Base-by-base conservation (phyloP, 2,113 vertebrate species). In the Athene cunicularia region DNA sequence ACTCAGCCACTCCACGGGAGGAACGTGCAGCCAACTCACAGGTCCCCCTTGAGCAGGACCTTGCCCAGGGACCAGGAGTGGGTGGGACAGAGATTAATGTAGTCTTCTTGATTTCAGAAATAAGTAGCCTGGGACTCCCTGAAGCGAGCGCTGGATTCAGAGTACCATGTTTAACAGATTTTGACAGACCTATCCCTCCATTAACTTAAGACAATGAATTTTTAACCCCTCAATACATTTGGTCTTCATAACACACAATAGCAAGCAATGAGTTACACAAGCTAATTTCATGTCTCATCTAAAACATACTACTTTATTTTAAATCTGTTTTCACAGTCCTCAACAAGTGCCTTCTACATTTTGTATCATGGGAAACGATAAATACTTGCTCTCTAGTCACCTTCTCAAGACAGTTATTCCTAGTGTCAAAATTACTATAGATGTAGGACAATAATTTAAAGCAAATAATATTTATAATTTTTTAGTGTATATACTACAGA, bases 1-100 rank as follows among this genome's bases (percentile, higher is more conserved):
- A 37, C 75, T 58, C 82, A 26, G 63, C 21, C 52, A 67, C 32
- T 4, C 7, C 0, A 0, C 30, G 7, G 55, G 15, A 59, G 39
- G 58, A 73, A 41, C 0, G 0, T 9, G 33, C 55, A 35, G 50
- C 58, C 1, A 0, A 15, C 15, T 8, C 2, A 0, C 2, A 13
- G 45, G 22, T 64, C 19, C 22, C 27, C 53, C 22, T 4, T 2
- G 41, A 45, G 74, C 88, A 52, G 70, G 63, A 35, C 68, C 33
- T 35, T 18, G 26, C n/a, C 26, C 28, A 18, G 49, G 21, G 64
- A 59, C 2, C 17, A 17, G 24, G 2, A 47, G 56, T 1, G 2
- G 20, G 3, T 23, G 62, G 62, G 37, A 21, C 53, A 56, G 0
- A 1, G 12, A 11, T 1, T 33, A 67, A 35, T n/a, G 35, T 3